Conservation (phyloP, 2,797 vertebrate genomes). For the Lepidocolaptes lacrymiger region DNA sequence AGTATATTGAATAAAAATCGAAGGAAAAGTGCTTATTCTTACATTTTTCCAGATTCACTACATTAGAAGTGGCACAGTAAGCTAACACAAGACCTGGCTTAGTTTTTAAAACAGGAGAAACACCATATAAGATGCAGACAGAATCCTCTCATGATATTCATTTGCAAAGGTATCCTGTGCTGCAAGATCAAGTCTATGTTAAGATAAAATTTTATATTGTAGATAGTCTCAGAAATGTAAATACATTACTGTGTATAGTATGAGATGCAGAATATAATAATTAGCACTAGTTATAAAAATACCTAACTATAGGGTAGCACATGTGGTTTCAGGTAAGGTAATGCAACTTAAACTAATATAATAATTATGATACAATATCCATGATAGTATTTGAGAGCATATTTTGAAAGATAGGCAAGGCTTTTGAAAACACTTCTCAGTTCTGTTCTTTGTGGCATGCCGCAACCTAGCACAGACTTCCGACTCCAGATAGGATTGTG, state of each 20-base stretch:
- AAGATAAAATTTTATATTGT: neutral
- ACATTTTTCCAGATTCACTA: neutral
- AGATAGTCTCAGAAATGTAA: neutral
- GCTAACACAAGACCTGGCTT: neutral
- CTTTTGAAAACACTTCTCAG: neutral
- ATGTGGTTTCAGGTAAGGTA: neutral
- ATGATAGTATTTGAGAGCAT: neutral
- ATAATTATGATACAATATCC: neutral
- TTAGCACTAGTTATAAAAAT: neutral
- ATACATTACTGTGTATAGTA: neutral
- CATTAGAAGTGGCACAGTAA: neutral
- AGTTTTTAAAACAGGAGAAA: neutral
- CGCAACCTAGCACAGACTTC: neutral
- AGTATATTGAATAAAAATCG: neutral
- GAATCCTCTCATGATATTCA: neutral
- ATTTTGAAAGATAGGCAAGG: neutral
- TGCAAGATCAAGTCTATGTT: neutral
- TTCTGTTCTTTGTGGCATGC: neutral
- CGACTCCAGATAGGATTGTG: neutral
- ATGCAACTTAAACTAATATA: neutral
- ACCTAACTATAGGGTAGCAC: neutral
- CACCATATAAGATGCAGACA: neutral
- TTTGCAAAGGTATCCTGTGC: neutral
- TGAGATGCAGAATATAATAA: neutral
- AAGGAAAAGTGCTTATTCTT: neutral